Conservation (phyloP, 2,888 invertebrate species). For the Tetheella fluctuosa region DNA sequence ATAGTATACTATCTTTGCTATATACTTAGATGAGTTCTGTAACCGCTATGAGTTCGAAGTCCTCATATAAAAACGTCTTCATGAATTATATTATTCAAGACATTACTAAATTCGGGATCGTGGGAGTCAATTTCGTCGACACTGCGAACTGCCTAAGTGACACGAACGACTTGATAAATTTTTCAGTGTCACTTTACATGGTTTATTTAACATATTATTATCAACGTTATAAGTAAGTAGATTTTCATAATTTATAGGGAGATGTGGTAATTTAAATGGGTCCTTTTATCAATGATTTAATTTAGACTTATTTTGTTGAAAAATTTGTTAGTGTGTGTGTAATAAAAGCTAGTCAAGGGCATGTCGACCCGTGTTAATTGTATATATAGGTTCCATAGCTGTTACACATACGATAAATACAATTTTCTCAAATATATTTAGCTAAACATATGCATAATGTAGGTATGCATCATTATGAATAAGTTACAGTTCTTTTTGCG, state of each 20-base stretch:
- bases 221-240: not conserved
- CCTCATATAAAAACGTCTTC: conserved; percentile 5
- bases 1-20: too few relatives aligned
- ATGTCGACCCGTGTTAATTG: too few relatives aligned
- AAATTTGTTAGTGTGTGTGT: not conserved
- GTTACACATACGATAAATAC: too few relatives aligned
- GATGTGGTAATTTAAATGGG: not conserved
- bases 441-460: too few relatives aligned
- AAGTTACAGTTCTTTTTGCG: too few relatives aligned
- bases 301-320: not conserved
- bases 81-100: conserved; percentile 11
- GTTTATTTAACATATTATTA: conserved; percentile 13
- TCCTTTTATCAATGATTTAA: not conserved
- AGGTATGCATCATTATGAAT: too few relatives aligned
- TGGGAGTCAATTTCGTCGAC: conserved; percentile 35
- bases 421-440: too few relatives aligned
- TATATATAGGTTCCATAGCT: not conserved
- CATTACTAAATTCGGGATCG: conserved; percentile 27
- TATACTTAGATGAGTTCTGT: not conserved
- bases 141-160: conserved; percentile 30
- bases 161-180: conserved; percentile 21
- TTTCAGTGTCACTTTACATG: conserved; percentile 15
- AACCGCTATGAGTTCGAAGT: not conserved
- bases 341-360: too few relatives aligned
- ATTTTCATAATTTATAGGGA: conserved; percentile 1